A percentile compares a stretch with the other conserved stretches of the same genome.
Conservation (phyloP, 2,797 vertebrate species). For the Avahi laniger region DNA sequence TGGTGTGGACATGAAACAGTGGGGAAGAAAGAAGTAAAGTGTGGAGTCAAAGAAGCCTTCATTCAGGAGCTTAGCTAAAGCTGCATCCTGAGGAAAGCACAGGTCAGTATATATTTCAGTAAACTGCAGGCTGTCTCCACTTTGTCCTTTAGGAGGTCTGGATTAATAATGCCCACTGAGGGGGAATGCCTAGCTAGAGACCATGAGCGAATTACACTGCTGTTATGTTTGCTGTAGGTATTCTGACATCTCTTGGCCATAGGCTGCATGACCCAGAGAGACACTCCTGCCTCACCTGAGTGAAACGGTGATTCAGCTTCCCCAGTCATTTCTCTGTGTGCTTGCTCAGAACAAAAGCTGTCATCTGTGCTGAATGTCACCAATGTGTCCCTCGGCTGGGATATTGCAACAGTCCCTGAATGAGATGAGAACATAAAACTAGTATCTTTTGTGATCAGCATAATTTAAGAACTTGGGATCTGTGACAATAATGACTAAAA, state of each 20-base stretch:
- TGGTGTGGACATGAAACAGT: background rate
- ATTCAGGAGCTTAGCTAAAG: background rate
- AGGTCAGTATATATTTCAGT: background rate
- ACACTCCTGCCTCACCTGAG: background rate
- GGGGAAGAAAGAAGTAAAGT: background rate
- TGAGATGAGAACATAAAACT: background rate
- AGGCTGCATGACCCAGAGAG: background rate
- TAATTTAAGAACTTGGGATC: constrained; percentile 44
- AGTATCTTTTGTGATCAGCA: constrained; percentile 51
- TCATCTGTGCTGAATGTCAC: background rate
- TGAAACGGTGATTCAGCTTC: background rate
- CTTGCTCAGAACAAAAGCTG: constrained; percentile 36
- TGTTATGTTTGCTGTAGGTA: background rate
- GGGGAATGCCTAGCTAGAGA: background rate
- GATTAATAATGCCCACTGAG: background rate
- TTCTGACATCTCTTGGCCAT: background rate
- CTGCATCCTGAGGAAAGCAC: background rate
- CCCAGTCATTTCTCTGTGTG: background rate
- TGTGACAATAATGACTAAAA: constrained; percentile 22
- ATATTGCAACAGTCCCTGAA: background rate
- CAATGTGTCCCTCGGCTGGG: background rate
- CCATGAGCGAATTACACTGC: background rate
- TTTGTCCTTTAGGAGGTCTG: background rate
- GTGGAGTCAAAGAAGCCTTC: background rate
- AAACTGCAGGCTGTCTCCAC: rapidly evolving